These are phyloP conservation scores for Chrysopa pallens DNA, from an alignment of 1,140 invertebrate species.

Conservation along the genomic window DNA sequence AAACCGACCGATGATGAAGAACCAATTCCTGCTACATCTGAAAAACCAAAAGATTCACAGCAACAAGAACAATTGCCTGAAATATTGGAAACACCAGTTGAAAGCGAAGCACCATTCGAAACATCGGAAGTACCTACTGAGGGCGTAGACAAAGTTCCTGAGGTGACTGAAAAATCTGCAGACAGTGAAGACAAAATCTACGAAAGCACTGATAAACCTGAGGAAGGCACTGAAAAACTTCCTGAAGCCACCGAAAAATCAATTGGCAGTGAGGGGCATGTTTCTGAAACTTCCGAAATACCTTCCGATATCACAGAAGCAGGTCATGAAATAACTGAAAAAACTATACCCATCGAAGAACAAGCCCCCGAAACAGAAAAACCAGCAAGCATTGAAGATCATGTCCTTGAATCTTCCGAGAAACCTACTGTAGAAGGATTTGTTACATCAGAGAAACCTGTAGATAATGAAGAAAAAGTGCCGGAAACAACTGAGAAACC, in stretches of 20 bases:
- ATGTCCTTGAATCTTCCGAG: no score
- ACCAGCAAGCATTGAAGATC: no score
- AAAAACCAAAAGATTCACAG: conserved; percentile 2
- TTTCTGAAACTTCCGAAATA: not conserved
- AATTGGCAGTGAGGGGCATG: not conserved
- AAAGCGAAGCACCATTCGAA: conserved; percentile 5
- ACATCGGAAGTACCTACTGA: conserved; percentile 1
- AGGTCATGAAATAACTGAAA: no score
- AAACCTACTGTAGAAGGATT: no score
- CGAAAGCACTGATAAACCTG: not conserved
- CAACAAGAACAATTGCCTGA: not conserved
- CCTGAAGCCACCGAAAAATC: conserved; percentile 8
- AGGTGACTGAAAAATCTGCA: conserved; percentile 5
- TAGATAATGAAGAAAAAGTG: no score
- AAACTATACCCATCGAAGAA: no score
- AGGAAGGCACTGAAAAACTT: not conserved
- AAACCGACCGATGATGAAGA: conserved; percentile 9
- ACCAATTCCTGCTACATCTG: conserved; percentile 8
- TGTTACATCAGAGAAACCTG: no score
- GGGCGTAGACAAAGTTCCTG: conserved; percentile 6
- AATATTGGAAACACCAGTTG: conserved; percentile 5
- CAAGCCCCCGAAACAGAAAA: no score
- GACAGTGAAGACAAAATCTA: conserved; percentile 4
- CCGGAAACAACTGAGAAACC: no score
- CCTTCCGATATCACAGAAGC: no score